Evolutionary conservation across 2,888 invertebrate genomes (phyloP).

Genomic region (Cephus spinipes): DNA sequence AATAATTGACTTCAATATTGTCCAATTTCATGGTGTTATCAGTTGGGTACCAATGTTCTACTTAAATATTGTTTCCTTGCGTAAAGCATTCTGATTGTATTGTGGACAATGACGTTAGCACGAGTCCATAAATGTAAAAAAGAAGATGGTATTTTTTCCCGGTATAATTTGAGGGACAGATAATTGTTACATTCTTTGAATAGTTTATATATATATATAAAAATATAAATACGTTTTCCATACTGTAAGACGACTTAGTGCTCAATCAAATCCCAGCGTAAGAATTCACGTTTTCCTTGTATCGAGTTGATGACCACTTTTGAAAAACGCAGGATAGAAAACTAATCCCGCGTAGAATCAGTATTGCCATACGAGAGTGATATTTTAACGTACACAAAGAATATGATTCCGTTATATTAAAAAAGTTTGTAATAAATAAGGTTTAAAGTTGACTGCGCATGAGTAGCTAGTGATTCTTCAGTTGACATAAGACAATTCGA

Average conservation of each 20-base stretch:
- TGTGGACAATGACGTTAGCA: conserved; percentile 15
- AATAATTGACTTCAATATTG: neutral
- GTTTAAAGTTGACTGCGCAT: conserved; percentile 22
- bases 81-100: conserved; percentile 4
- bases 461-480: conserved; percentile 23
- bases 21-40: neutral
- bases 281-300: neutral
- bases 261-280: conserved; percentile 2
- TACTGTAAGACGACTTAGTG: neutral
- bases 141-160: conserved; percentile 14
- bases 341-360: neutral
- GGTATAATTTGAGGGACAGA: conserved; percentile 17
- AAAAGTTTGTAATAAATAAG: neutral
- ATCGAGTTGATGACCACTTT: neutral
- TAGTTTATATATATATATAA: conserved; percentile 26
- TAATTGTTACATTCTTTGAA: conserved; percentile 16
- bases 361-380: conserved; percentile 1
- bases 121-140: conserved; percentile 9
- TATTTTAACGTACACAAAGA: neutral
- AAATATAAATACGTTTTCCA: conserved; percentile 20
- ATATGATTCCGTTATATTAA: neutral
- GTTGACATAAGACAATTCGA: neutral
- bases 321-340: neutral
- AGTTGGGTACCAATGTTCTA: neutral
- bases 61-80: neutral